Conservation (phyloP, 1,140 invertebrate genomes). For the Bactericera cockerelli region DNA sequence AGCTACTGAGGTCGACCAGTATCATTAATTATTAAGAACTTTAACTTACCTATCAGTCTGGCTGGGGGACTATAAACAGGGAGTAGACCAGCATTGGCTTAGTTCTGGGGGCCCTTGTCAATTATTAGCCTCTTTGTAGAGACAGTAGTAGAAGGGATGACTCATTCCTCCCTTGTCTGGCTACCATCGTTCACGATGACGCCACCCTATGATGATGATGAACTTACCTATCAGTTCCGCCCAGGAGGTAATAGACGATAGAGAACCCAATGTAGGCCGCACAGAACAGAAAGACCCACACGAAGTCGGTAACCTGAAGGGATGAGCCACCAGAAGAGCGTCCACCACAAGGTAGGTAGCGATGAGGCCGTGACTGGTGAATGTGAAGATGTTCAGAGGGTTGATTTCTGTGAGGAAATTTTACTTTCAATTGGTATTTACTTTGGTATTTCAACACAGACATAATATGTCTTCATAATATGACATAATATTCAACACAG, state of each 20-base stretch:
- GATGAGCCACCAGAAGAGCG: background rate
- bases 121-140: too few relatives aligned
- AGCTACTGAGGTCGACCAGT: background rate
- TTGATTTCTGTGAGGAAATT: slow-evolving; percentile 9
- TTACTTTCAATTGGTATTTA: too few relatives aligned
- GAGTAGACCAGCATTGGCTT: too few relatives aligned
- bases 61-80: too few relatives aligned
- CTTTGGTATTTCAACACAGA: too few relatives aligned
- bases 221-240: background rate
- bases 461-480: too few relatives aligned
- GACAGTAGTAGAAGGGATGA: background rate
- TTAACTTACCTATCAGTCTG: too few relatives aligned
- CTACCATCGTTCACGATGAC: too few relatives aligned
- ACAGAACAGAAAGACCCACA: slow-evolving; percentile 1
- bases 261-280: slow-evolving; percentile 3
- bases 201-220: background rate
- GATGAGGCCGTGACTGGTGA: background rate
- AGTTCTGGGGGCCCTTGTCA: too few relatives aligned
- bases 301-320: background rate
- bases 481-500: too few relatives aligned
- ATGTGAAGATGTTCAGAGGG: slow-evolving; percentile 8
- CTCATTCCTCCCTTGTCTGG: too few relatives aligned
- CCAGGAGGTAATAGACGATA: background rate
- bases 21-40: background rate
- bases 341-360: background rate